phyloP scores from a whole-genome alignment of 2,113 vertebrate genomes.

The Halcyon malimbica region DNA sequence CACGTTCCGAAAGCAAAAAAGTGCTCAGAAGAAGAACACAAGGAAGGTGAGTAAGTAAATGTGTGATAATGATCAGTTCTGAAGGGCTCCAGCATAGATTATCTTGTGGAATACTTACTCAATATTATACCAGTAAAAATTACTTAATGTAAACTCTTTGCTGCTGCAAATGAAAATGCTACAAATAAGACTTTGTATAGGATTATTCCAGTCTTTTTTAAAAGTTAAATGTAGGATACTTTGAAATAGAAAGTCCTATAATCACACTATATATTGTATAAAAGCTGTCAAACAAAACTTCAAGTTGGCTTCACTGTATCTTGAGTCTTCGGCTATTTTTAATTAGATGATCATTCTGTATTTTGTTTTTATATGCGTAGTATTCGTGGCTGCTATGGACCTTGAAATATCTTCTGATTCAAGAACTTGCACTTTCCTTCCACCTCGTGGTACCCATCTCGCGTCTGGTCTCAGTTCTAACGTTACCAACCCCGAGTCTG shows the following conservation, averaged over 20 bases:
- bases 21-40: constrained; percentile 65
- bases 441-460: constrained; percentile 39
- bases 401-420: constrained; percentile 73
- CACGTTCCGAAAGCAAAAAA: constrained; percentile 74
- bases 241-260: neutral
- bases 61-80: neutral
- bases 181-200: neutral
- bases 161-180: neutral
- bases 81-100: neutral
- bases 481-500: constrained; percentile 73
- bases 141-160: neutral
- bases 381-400: constrained; percentile 72
- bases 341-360: neutral
- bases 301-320: neutral
- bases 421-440: constrained; percentile 61
- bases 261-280: neutral
- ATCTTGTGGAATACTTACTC: neutral
- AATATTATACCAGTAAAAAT: neutral
- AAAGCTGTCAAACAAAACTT: neutral
- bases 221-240: neutral
- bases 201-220: neutral
- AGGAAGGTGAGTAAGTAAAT: constrained; percentile 70
- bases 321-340: neutral
- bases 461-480: constrained; percentile 75
- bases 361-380: constrained; percentile 35